phyloP scores from a whole-genome alignment of 2,113 vertebrate species.

The Alces alces region DNA sequence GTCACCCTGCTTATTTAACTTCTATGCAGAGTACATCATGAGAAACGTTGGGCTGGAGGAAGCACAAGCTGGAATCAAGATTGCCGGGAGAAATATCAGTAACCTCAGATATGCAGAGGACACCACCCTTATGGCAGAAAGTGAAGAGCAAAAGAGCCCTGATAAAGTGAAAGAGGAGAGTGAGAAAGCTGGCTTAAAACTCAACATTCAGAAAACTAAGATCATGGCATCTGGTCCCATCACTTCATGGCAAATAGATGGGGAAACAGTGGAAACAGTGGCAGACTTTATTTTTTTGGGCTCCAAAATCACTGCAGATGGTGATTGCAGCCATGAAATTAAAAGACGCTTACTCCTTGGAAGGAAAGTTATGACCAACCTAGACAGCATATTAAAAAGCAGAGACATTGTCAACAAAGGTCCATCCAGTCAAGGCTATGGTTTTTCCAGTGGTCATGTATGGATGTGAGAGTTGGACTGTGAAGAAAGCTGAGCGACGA shows the following conservation, averaged over 20 bases:
- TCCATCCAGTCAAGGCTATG: not conserved
- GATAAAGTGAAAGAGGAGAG: not conserved
- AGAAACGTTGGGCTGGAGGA: not conserved
- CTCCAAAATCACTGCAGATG: not conserved
- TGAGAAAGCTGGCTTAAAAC: not conserved
- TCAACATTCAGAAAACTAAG: not conserved
- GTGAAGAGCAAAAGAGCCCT: no score
- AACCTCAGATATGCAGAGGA: not conserved
- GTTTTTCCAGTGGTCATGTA: not conserved
- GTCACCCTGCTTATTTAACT: not conserved
- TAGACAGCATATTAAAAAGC: not conserved
- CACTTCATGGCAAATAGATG: not conserved
- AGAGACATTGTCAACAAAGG: not conserved
- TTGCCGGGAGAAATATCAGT: not conserved
- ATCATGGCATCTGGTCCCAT: not conserved
- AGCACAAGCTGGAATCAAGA: not conserved
- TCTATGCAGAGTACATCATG: not conserved
- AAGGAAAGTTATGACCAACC: not conserved
- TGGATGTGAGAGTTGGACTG: not conserved
- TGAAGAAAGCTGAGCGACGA: accelerated
- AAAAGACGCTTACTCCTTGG: not conserved
- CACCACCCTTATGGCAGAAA: not conserved
- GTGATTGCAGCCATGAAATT: not conserved
- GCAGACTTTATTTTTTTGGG: not conserved
- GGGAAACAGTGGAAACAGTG: not conserved